phyloP scores from a whole-genome alignment of 2,113 vertebrate genomes.

The Scophthalmus maximus region DNA sequence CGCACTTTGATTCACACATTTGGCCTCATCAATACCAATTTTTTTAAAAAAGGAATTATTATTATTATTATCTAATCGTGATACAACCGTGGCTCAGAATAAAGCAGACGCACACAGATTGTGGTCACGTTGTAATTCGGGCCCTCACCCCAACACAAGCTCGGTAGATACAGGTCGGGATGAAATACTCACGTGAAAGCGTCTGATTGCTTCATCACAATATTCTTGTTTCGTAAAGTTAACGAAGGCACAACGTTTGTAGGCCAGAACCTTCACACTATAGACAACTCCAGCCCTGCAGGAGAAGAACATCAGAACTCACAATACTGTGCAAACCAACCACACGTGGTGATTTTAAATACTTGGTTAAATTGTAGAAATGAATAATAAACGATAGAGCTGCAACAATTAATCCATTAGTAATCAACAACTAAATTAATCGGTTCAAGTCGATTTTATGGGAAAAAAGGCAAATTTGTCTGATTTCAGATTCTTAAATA shows the following conservation, averaged over 20 bases:
- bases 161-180: neutral
- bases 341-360: neutral
- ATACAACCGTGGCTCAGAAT: too few species aligned
- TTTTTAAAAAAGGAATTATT: neutral
- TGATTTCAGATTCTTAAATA: too few species aligned
- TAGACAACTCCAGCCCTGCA: slow-evolving; percentile 77
- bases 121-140: neutral
- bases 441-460: too few species aligned
- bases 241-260: slow-evolving; percentile 81
- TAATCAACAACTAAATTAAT: neutral
- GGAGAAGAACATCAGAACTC: neutral
- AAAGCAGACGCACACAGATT: neutral
- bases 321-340: too few species aligned
- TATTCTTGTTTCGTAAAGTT: slow-evolving; percentile 74
- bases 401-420: too few species aligned
- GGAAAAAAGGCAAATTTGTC: too few species aligned
- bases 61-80: too few species aligned
- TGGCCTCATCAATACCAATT: too few species aligned
- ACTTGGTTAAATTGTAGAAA: neutral
- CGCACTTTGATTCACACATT: too few species aligned
- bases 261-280: slow-evolving; percentile 73
- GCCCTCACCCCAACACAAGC: neutral
- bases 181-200: slow-evolving; percentile 75
- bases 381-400: too few species aligned
- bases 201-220: slow-evolving; percentile 72